Base-by-base conservation (phyloP, 2,888 invertebrate genomes). In the Mythimna impura region DNA sequence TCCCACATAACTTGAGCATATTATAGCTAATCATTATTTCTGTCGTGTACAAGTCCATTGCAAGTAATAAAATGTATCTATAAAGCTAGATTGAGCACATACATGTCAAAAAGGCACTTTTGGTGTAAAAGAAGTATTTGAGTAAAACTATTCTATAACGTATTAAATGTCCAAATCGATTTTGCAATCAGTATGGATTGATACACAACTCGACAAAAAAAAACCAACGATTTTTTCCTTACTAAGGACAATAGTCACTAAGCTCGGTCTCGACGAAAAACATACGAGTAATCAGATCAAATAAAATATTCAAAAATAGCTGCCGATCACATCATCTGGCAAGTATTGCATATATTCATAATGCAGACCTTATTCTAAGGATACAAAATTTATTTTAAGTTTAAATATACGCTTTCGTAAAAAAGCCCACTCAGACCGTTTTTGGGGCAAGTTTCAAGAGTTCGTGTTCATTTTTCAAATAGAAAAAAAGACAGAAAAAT, bases 1-100 rank as follows among this genome's bases (percentile, higher is more conserved):
- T 84, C 79, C 85, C 91, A 92, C 92, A 92, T 91, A 91, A 84
- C 93, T 93, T 93, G 93, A 93, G 92, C 80, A 90, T 89, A 88
- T 87, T 76, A 76, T 70, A 12, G 60, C 43, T 63, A 30, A 68
- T 55, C 30, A 75, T 75, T 9, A 52, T 47, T 9, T 55, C 40
- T 55, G n/a, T 52, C 10, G 20, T 65, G 12, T 55, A 47, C 14
- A 30, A 63, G 54, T 65, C 62, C 57, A 60, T 62, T 70, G 50
- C 22, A 25, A 67, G 66, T 55, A 60, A 65, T 63, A 66, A 66
- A 76, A 66, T 76, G 71, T 71, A 63, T 70, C 30, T 73, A 67
- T 69, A 65, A 64, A 66, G 62, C 57, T 66, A 61, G 64, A 67
- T 80, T 84, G 78, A 82, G 77, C 82, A 82, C 62, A 73, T 68